Conservation (phyloP, 2,797 vertebrate species). For the Helicolenus hilgendorfi region DNA sequence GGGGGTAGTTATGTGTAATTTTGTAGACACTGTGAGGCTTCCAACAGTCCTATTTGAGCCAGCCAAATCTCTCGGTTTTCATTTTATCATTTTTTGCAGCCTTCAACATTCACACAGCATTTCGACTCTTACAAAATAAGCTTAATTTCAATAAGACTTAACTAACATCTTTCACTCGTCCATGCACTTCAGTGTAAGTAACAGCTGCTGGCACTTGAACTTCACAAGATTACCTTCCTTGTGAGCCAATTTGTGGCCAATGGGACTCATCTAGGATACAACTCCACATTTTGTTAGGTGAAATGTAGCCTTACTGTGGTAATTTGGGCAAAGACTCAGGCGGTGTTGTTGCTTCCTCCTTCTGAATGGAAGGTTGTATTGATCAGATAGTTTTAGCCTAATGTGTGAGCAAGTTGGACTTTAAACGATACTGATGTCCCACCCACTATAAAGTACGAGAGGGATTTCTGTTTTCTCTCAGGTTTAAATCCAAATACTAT, state of each 20-base stretch:
- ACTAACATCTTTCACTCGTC: not conserved
- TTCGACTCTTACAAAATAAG: not conserved
- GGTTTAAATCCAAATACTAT: conserved; percentile 15
- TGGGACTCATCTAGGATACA: not conserved
- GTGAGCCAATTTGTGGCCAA: conserved; percentile 6
- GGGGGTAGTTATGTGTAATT: conserved; percentile 21
- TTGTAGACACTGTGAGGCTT: conserved; percentile 3
- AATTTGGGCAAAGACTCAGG: conserved; percentile 12
- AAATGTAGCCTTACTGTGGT: conserved; percentile 18
- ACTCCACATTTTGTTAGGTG: not conserved
- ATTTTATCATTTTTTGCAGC: not conserved
- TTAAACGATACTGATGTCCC: conserved; percentile 9
- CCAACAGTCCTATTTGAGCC: conserved; percentile 11
- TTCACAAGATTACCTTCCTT: not conserved
- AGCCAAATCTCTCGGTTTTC: not conserved
- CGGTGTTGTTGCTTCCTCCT: not conserved
- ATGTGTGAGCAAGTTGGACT: conserved; percentile 24
- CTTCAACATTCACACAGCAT: not conserved
- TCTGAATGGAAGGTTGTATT: conserved; percentile 10
- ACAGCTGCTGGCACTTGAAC: conserved; percentile 1
- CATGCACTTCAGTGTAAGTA: not conserved
- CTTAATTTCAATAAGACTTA: not conserved
- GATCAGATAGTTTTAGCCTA: conserved; percentile 31
- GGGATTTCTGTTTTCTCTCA: conserved; percentile 7
- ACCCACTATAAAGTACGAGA: not conserved